Percentiles rank a stretch among this genome's conserved stretches.
These are phyloP conservation scores for Ectemnius lituratus DNA, from an alignment of 2,888 invertebrate species.

Conservation along the genomic window DNA sequence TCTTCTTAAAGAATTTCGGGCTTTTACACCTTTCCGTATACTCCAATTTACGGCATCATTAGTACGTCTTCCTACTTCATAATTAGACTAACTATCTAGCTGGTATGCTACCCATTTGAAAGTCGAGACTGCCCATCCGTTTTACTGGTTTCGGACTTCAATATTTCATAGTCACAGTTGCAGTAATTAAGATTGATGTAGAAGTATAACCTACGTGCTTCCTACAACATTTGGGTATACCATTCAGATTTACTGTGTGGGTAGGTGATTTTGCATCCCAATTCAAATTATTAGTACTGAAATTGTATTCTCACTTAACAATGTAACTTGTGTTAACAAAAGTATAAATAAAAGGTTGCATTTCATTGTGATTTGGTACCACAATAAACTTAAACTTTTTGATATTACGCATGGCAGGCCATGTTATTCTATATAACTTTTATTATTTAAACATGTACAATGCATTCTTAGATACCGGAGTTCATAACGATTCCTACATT, in stretches of 20 bases:
- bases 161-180: no score
- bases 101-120: no score
- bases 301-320: not conserved
- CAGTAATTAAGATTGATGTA: no score
- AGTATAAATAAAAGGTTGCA: no score
- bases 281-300: not conserved
- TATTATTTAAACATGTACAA: conserved; percentile 9
- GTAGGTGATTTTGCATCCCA: not conserved
- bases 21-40: not conserved
- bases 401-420: conserved; percentile 35
- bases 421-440: not conserved
- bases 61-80: not conserved
- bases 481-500: not conserved
- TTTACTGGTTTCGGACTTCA: no score
- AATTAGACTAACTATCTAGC: no score
- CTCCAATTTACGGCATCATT: not conserved
- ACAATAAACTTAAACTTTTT: conserved; percentile 10
- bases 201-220: no score
- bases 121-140: no score
- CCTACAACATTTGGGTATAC: no score
- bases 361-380: no score
- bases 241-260: no score
- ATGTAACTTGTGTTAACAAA: not conserved
- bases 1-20: not conserved
- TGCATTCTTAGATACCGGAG: no score